These are phyloP conservation scores for Cosmorhoe ocellata DNA, from an alignment of 2,888 invertebrate species.

Conservation along the genomic window DNA sequence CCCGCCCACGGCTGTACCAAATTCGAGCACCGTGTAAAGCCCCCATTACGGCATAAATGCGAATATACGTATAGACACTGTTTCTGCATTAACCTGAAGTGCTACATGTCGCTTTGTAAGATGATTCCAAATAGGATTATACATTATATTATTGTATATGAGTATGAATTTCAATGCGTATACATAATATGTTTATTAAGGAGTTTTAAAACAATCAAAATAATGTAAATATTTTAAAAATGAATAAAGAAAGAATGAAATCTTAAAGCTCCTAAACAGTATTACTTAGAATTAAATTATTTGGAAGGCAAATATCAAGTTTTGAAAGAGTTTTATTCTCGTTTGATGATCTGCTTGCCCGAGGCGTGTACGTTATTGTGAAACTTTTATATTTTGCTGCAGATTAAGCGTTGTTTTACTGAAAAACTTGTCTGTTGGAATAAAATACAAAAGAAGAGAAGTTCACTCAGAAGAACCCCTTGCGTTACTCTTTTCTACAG, in stretches of 20 bases:
- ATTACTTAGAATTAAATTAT: slow-evolving; percentile 52
- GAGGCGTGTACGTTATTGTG: slow-evolving; percentile 76
- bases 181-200: slow-evolving; percentile 26
- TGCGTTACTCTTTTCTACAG: slow-evolving; percentile 67
- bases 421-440: slow-evolving; percentile 75
- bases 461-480: slow-evolving; percentile 70
- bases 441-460: slow-evolving; percentile 79
- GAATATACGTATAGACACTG: slow-evolving; percentile 71
- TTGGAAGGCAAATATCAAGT: slow-evolving; percentile 56
- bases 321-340: slow-evolving; percentile 61
- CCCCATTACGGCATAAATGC: slow-evolving; percentile 67
- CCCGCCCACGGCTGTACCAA: slow-evolving; percentile 76
- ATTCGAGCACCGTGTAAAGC: slow-evolving; percentile 66
- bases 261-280: background rate
- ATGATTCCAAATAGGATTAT: slow-evolving; percentile 33
- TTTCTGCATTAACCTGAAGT: slow-evolving; percentile 76
- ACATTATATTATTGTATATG: too few relatives aligned
- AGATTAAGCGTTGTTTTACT: slow-evolving; percentile 77
- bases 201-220: too few relatives aligned
- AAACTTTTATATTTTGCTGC: slow-evolving; percentile 80
- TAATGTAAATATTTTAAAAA: too few relatives aligned
- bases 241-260: too few relatives aligned
- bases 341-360: slow-evolving; percentile 68
- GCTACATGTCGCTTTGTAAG: slow-evolving; percentile 52
- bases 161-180: background rate